These are phyloP conservation scores for Micoletzkya japonica DNA, from an alignment of 2,888 invertebrate species.

Conservation along the genomic window DNA sequence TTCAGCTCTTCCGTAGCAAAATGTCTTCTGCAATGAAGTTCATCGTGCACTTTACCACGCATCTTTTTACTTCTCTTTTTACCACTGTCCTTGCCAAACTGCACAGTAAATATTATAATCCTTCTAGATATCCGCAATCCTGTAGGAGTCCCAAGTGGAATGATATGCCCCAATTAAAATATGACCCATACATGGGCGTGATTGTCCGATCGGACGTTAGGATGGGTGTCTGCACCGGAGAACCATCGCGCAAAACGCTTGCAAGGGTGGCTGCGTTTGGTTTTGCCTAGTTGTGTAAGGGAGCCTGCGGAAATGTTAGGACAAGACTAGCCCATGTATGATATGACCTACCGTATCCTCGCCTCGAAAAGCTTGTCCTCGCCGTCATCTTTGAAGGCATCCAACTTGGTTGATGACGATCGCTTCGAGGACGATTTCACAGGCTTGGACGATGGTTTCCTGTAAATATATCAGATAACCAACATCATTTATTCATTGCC, in stretches of 20 bases:
- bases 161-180: neutral
- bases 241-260: too few species aligned
- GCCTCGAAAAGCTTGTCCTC: conserved; percentile 42
- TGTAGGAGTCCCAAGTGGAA: too few species aligned
- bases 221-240: too few species aligned
- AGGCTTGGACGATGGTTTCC: neutral
- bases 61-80: neutral
- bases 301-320: too few species aligned
- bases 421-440: neutral
- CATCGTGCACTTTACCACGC: neutral
- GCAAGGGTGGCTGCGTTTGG: too few species aligned
- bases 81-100: neutral
- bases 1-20: conserved; percentile 18
- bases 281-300: too few species aligned
- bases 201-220: too few species aligned
- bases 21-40: conserved; percentile 30
- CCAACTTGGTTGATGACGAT: neutral
- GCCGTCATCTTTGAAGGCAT: conserved; percentile 47
- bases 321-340: too few species aligned
- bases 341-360: conserved; percentile 37
- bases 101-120: too few species aligned
- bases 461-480: neutral
- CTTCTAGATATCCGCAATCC: too few species aligned
- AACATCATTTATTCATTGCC: too few species aligned
- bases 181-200: neutral